These are phyloP conservation scores for Cirrhinus mrigala DNA, from an alignment of 2,797 vertebrate species.

Conservation along the genomic window DNA sequence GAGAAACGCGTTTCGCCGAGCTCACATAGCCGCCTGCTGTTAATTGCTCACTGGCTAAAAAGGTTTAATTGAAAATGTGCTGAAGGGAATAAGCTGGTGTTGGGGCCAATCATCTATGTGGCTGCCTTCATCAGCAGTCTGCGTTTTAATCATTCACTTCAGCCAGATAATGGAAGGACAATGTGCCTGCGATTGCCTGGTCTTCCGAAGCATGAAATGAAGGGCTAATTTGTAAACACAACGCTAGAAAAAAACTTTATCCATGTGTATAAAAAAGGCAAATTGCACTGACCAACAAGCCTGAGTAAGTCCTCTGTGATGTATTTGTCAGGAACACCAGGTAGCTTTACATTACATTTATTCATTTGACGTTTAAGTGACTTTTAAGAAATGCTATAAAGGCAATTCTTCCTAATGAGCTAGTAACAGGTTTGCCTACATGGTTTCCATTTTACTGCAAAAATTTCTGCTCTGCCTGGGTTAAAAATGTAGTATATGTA, in stretches of 20 bases:
- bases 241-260: constrained; percentile 63
- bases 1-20: constrained; percentile 59
- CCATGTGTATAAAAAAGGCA: constrained; percentile 57
- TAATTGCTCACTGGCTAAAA: constrained; percentile 69
- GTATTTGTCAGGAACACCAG: constrained; percentile 4
- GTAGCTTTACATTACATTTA: background rate
- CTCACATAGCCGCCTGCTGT: constrained; percentile 39
- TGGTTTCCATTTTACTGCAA: background rate
- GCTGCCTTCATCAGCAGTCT: constrained; percentile 72
- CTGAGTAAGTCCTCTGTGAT: constrained; percentile 33
- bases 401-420: background rate
- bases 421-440: background rate
- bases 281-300: constrained; percentile 52
- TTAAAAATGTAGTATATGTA: background rate
- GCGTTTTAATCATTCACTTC: constrained; percentile 66
- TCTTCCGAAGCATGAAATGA: constrained; percentile 71
- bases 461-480: background rate
- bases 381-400: background rate
- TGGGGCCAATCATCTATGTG: constrained; percentile 70
- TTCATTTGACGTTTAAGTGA: background rate
- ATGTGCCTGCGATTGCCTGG: constrained; percentile 67
- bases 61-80: constrained; percentile 67
- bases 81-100: constrained; percentile 54
- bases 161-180: constrained; percentile 69
- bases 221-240: constrained; percentile 65